phyloP scores from a whole-genome alignment of 2,113 vertebrate species.

The Scatophagus argus region DNA sequence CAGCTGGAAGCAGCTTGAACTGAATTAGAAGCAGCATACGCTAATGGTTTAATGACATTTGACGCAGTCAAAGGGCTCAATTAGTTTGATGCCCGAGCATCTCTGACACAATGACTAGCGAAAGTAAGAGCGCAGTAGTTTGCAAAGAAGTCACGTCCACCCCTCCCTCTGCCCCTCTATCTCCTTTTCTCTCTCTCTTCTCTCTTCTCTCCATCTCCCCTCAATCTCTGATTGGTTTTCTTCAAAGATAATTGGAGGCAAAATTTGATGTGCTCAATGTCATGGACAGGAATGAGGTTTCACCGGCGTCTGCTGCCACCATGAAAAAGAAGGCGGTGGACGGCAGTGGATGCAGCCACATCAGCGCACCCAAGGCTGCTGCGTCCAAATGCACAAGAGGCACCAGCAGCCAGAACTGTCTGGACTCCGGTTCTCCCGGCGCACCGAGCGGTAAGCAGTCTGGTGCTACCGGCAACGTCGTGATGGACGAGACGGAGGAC shows the following conservation, averaged over 20 bases:
- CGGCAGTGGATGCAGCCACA: constrained; percentile 65
- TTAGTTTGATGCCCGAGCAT: constrained; percentile 36
- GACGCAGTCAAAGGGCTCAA: constrained; percentile 30
- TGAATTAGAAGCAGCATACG: constrained; percentile 25
- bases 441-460: constrained; percentile 53
- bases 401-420: constrained; percentile 69
- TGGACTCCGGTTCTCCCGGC: constrained; percentile 61
- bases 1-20: neutral
- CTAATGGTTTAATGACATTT: constrained; percentile 32
- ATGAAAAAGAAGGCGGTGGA: constrained; percentile 73
- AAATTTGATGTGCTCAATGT: constrained; percentile 80
- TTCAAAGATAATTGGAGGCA: constrained; percentile 78
- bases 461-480: constrained; percentile 68
- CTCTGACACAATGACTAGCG: constrained; percentile 58
- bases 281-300: constrained; percentile 84
- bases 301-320: constrained; percentile 76
- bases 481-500: constrained; percentile 82
- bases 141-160: constrained; percentile 83
- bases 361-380: constrained; percentile 59
- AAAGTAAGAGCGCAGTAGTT: constrained; percentile 76
- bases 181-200: constrained; percentile 38
- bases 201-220: constrained; percentile 52
- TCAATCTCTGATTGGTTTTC: constrained; percentile 73
- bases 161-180: constrained; percentile 59
- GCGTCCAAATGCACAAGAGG: constrained; percentile 67